Evolutionary conservation across 2,888 invertebrate genomes (phyloP).

Genomic region (Hofmannophila pseudospretella): DNA sequence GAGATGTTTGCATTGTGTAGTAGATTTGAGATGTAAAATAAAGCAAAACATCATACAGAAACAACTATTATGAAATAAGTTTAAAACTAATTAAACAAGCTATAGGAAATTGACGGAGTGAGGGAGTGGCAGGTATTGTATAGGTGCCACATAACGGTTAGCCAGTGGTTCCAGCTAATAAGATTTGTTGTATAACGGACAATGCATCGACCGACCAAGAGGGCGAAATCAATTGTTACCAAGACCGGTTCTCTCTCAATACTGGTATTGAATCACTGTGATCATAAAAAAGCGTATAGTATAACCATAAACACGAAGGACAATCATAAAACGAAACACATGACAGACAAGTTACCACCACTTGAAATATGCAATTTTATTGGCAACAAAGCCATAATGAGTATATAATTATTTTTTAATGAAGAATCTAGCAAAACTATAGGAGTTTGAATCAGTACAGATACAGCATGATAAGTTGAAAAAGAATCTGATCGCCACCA

Average conservation of each 20-base stretch:
- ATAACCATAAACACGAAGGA: neutral
- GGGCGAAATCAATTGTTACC: slow-evolving; percentile 56
- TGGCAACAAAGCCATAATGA: neutral
- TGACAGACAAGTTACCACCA: neutral
- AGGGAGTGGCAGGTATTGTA: slow-evolving; percentile 21
- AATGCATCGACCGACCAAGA: slow-evolving; percentile 33
- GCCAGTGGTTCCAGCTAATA: slow-evolving; percentile 50
- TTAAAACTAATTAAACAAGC: too few relatives aligned
- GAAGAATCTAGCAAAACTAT: slow-evolving; percentile 13
- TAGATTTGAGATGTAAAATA: too few relatives aligned
- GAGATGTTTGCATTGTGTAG: too few relatives aligned
- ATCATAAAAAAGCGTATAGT: neutral
- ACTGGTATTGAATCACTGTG: slow-evolving; percentile 4
- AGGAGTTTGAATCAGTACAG: slow-evolving; percentile 33
- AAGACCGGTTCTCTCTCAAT: slow-evolving; percentile 37
- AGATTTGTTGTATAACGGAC: slow-evolving; percentile 65
- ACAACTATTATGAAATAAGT: too few relatives aligned
- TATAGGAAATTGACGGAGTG: slow-evolving; percentile 41
- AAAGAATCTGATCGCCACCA: too few relatives aligned
- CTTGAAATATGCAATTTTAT: neutral
- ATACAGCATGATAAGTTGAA: too few relatives aligned
- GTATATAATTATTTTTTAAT: neutral
- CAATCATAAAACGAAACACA: neutral
- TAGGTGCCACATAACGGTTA: slow-evolving; percentile 47
- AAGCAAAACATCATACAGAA: too few relatives aligned